Conservation (phyloP, 1,140 invertebrate species). For the Phymorhynchus buccinoides region DNA sequence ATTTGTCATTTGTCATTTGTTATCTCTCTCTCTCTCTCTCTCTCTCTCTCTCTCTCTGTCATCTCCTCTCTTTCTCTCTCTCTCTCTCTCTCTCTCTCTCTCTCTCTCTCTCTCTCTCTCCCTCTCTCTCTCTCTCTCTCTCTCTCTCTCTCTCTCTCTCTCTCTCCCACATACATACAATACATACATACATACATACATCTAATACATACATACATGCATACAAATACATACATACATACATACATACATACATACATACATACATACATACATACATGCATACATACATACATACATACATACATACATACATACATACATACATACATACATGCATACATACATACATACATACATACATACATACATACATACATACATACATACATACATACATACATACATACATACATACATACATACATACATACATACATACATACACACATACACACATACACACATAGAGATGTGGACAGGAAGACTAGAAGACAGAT, state of each 20-base stretch:
- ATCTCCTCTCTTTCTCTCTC: neutral
- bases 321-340: neutral
- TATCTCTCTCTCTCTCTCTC: no score
- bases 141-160: neutral
- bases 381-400: neutral
- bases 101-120: neutral
- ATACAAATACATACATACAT: neutral
- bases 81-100: neutral
- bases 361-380: no score
- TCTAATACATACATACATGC: neutral
- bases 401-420: neutral
- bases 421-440: neutral
- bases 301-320: neutral
- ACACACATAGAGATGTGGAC: neutral
- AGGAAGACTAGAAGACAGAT: neutral
- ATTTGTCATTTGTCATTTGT: no score
- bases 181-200: neutral
- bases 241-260: neutral
- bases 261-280: neutral
- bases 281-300: neutral
- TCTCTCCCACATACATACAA: neutral
- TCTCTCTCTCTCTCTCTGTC: neutral
- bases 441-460: neutral
- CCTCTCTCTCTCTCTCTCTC: neutral
- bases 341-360: no score